phyloP scores from a whole-genome alignment of 1,140 invertebrate genomes.

The Lepidurus couesii region DNA sequence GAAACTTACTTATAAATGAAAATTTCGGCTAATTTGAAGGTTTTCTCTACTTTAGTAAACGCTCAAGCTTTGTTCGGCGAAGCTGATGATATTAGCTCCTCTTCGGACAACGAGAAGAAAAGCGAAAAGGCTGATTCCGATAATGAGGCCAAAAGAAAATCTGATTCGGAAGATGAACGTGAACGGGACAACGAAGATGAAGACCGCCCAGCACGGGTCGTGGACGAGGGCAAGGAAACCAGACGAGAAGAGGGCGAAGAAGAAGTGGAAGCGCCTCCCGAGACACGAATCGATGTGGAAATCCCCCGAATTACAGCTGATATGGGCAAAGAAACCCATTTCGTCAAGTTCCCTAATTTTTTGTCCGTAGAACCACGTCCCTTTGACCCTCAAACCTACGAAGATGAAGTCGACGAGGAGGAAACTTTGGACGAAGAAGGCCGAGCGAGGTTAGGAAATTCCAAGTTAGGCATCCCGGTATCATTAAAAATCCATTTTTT shows the following conservation, averaged over 20 bases:
- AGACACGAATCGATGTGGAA: conserved; percentile 92
- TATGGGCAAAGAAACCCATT: conserved; percentile 84
- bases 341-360: conserved; percentile 91
- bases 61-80: conserved; percentile 86
- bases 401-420: conserved; percentile 99
- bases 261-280: conserved; percentile 69
- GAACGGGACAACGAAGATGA: conserved; percentile 43
- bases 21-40: background rate
- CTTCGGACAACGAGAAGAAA: conserved; percentile 36
- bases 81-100: conserved; percentile 78
- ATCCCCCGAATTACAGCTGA: conserved; percentile 91
- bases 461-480: background rate
- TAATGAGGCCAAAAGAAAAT: conserved; percentile 55
- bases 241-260: conserved; percentile 55
- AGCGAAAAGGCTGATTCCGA: conserved; percentile 48
- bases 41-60: background rate
- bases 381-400: conserved; percentile 90
- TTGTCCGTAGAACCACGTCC: conserved; percentile 86
- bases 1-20: background rate
- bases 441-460: conserved; percentile 58
- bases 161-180: conserved; percentile 42
- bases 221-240: conserved; percentile 40
- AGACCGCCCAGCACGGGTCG: conserved; percentile 13
- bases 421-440: conserved; percentile 97
- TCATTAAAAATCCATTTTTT: background rate